Evolutionary conservation across 2,797 vertebrate species (phyloP).

Genomic region (Argentina silus): DNA sequence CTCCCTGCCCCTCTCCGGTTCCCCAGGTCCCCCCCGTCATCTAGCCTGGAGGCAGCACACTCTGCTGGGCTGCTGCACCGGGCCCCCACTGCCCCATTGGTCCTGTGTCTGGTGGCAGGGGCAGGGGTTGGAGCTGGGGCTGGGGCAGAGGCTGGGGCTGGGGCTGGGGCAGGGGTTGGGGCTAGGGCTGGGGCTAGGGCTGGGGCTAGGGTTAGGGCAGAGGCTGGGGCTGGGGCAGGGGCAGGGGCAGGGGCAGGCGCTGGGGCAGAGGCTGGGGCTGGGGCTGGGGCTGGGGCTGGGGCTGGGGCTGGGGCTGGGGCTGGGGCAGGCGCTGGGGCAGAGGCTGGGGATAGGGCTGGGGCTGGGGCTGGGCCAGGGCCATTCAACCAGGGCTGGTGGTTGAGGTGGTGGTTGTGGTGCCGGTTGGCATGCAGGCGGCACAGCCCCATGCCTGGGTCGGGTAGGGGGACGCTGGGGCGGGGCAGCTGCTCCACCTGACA

Average conservation of each 20-base stretch:
- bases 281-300: background rate
- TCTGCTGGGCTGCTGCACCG: slow-evolving; percentile 49
- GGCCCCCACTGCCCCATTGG: slow-evolving; percentile 51
- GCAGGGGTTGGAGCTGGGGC: slow-evolving; percentile 4
- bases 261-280: background rate
- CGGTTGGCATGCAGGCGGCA: slow-evolving; percentile 60
- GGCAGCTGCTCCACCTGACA: slow-evolving; percentile 66
- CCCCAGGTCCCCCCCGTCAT: slow-evolving; percentile 35
- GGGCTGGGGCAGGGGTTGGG: background rate
- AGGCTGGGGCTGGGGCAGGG: background rate
- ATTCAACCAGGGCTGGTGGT: slow-evolving; percentile 56
- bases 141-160: background rate
- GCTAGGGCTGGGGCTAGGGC: background rate
- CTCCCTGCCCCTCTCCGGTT: slow-evolving; percentile 46
- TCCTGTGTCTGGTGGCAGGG: slow-evolving; percentile 47
- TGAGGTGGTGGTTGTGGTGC: slow-evolving; percentile 35
- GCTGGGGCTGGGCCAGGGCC: slow-evolving; percentile 17
- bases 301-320: background rate
- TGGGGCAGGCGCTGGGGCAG: background rate
- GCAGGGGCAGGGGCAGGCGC: slow-evolving; percentile 5
- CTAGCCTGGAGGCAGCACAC: slow-evolving; percentile 49
- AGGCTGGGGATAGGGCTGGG: background rate
- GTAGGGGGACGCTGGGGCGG: slow-evolving; percentile 37
- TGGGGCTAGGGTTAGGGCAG: background rate
- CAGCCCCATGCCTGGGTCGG: slow-evolving; percentile 23